Percentiles rank a stretch among this genome's conserved stretches.
phyloP scores from a whole-genome alignment of 1,140 invertebrate species.

The Sitobion miscanthi region DNA sequence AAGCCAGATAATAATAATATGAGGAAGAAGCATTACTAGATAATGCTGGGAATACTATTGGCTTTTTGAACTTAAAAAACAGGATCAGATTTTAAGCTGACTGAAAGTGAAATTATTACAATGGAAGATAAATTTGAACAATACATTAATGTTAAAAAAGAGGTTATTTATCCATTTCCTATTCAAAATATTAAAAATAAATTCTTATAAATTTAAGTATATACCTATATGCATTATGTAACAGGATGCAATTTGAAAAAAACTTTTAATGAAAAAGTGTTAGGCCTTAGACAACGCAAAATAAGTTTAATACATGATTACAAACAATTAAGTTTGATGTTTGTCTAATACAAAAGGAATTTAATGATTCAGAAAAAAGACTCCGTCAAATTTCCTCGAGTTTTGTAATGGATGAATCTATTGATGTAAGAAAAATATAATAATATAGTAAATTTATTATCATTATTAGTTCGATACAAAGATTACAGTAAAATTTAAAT shows the following conservation, averaged over 20 bases:
- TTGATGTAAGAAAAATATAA: slow-evolving; percentile 24
- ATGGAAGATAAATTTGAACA: slow-evolving; percentile 40
- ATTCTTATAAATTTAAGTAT: not conserved
- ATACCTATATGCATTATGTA: not conserved
- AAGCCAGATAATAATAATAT: not conserved
- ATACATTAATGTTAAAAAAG: not conserved
- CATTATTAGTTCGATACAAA: not conserved
- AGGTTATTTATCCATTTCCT: not conserved
- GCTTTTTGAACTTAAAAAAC: slow-evolving; percentile 38
- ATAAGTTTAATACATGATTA: slow-evolving; percentile 19
- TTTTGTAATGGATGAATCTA: not conserved
- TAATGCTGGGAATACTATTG: not conserved
- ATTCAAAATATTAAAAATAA: not conserved
- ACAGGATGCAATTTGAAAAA: slow-evolving; percentile 37
- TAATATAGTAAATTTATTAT: not conserved
- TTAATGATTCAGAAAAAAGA: not conserved
- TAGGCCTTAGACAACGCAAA: not conserved
- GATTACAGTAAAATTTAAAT: no score
- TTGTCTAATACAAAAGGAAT: slow-evolving; percentile 20
- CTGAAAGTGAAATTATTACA: not conserved
- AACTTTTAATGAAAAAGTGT: slow-evolving; percentile 30
- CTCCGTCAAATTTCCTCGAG: not conserved
- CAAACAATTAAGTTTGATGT: slow-evolving; percentile 7
- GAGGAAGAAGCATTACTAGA: slow-evolving; percentile 25
- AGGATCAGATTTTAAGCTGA: not conserved